Evolutionary conservation across 2,888 invertebrate species (phyloP), one percentile per base, ranked within the genome.

Genomic region (Elysia crispata): DNA sequence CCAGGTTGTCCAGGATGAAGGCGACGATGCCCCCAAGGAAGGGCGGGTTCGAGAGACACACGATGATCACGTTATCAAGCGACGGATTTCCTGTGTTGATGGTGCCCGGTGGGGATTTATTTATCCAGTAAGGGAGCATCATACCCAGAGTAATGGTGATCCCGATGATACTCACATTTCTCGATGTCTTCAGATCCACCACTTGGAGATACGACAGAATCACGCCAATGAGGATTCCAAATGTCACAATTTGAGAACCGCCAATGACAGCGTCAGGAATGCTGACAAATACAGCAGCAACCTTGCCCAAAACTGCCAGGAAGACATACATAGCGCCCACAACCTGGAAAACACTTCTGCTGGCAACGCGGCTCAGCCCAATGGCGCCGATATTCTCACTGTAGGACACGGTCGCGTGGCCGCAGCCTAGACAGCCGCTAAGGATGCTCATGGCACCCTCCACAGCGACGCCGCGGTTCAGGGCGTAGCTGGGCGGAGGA

Each of bases 351-450:
- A 92, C 92, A 75, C 89, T 82, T n/a, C 92, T 85, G 81, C 91
- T 92, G n/a, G 92, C 92, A 6, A 96, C 96, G 93, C 95, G 95
- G 1, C 96, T 96, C 0, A 96, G 95, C 66, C 96, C 97, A 85
- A 97, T 96, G 1, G 96, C 96, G 0, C 97, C 97, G 62, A 97
- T 96, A 91, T 97, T 97, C 90, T 97, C 96, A 31, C 96, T 96
- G 88, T 97, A 97, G 0, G 96, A 96, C 87, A 96, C 97, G 76
- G 96, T 96, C 0, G 96, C 96, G 89, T 96, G 96, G 0, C 96
- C 96, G 66, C 95, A 95, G 18, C 97, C 97, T 94, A 96, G 95
- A 6, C 96, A 93, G 0, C 96, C 97, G 0, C 96, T 96, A 54
- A 97, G 92, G 81, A 96, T 93, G 0, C 96, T 96, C 66, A 96